Evolutionary conservation across 2,113 vertebrate genomes (phyloP).

Genomic region (Manacus vitellinus): DNA sequence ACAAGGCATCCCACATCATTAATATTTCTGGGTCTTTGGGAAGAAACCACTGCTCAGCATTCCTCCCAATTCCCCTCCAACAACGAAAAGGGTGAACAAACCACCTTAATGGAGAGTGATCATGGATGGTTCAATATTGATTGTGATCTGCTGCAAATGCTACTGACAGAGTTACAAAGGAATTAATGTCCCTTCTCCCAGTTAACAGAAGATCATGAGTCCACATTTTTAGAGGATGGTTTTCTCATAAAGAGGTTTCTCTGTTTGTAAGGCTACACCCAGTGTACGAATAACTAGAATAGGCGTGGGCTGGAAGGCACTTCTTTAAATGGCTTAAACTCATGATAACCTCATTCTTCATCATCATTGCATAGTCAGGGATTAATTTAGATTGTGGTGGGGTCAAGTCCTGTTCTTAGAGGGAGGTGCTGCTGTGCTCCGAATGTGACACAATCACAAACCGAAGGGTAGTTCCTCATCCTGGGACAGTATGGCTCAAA

Average conservation of each 20-base stretch:
- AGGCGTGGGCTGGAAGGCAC: neutral
- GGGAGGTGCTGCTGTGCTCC: neutral
- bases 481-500: neutral
- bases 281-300: neutral
- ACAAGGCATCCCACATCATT: neutral
- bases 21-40: neutral
- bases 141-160: neutral
- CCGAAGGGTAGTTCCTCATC: neutral
- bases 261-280: slow-evolving; percentile 28
- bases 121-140: neutral
- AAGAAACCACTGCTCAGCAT: neutral
- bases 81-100: neutral
- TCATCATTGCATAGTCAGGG: neutral
- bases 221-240: neutral
- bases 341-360: neutral
- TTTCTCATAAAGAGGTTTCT: neutral
- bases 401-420: neutral
- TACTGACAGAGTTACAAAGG: neutral
- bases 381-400: neutral
- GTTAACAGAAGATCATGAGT: neutral
- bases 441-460: neutral
- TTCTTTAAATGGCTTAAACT: neutral
- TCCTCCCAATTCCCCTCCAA: neutral
- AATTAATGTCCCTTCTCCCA: neutral
- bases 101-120: neutral